Base-by-base conservation (phyloP, 2,888 invertebrate species). In the Hemaris fuciformis region DNA sequence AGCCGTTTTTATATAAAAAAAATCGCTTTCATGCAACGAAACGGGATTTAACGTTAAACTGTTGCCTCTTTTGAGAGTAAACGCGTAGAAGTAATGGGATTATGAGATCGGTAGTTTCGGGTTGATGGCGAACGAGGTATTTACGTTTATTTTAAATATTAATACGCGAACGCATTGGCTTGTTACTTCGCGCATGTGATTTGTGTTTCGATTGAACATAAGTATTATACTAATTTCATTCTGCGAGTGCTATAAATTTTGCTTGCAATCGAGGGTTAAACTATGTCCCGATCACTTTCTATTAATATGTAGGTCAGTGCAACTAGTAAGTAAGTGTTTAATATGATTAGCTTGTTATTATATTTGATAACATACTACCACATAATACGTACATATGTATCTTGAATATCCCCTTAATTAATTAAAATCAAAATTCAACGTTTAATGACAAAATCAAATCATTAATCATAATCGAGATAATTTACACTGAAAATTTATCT, bases 1-100 rank as follows among this genome's bases (percentile, higher is more conserved):
- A 81, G 84, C 83, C 76, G 85, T 86, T 89, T 91, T 90, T 88
- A 91, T 89, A 91, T 89, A 88, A 91, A 89, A 89, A 87, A 85
- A 86, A 74, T 81, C 85, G 81, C 80, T 87, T 83, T 81, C 81
- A 77, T 83, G 80, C 80, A 75, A 80, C 76, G 75, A 79, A 83
- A 80, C 81, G 81, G 80, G 80, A 81, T 85, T 83, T 80, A 83
- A 86, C 81, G 80, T 84, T 83, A 83, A 85, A 89, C 88, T 88
- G 89, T 89, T 88, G 85, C 89, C 89, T 82, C 89, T 90, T 88
- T 87, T 80, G 81, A 83, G 78, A 79, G 87, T 88, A 90, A 89
- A 89, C 85, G 85, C 77, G 86, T 87, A 86, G 88, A 88, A 89
- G 82, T 88, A 89, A 90, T 88, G 77, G 74, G 84, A 85, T 90